These are phyloP conservation scores for Athene noctua DNA, from an alignment of 2,113 vertebrate species.

Conservation along the genomic window DNA sequence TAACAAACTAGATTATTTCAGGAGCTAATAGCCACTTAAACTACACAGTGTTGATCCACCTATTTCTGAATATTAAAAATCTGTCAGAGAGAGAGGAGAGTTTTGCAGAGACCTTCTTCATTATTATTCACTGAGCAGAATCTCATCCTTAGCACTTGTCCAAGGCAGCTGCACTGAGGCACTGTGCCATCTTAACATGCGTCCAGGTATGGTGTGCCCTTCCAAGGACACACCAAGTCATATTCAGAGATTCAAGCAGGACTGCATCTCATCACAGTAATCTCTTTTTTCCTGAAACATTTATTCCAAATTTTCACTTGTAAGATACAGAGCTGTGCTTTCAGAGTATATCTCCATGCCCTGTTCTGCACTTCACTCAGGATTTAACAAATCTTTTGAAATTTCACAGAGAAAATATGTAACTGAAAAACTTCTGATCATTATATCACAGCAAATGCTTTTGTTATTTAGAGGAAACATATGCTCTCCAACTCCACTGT, in stretches of 20 bases:
- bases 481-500: neutral
- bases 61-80: neutral
- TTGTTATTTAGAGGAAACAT: neutral
- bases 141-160: neutral
- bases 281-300: neutral
- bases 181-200: neutral
- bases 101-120: neutral
- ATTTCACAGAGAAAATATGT: slow-evolving; percentile 7
- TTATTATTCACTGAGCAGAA: neutral
- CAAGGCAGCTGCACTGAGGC: neutral
- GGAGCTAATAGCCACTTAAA: neutral
- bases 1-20: neutral
- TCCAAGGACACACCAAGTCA: neutral
- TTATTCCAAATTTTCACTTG: neutral
- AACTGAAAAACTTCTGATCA: neutral
- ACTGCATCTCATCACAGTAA: neutral
- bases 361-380: neutral
- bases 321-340: neutral
- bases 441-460: neutral
- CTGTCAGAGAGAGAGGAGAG: neutral
- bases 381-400: neutral
- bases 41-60: neutral
- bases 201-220: neutral
- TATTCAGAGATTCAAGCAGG: neutral
- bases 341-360: neutral